Evolutionary conservation across 2,888 invertebrate genomes (phyloP).

Genomic region (Tenthredo livida): DNA sequence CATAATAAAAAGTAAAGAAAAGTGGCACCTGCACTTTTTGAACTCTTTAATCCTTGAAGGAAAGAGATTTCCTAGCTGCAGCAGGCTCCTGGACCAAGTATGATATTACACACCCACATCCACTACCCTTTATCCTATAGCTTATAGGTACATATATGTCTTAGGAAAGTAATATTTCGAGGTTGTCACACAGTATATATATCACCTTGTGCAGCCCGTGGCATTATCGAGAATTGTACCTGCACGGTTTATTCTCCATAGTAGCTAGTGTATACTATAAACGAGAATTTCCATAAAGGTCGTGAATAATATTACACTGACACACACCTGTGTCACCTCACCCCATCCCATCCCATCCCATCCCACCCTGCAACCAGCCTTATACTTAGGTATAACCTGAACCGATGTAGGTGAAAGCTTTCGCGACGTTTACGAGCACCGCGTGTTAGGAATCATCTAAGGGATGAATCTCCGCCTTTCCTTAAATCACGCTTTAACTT

Average conservation of each 20-base stretch:
- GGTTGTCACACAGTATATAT: background rate
- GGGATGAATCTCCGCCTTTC: slow-evolving; percentile 13
- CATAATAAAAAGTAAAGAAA: background rate
- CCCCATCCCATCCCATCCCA: too few relatives aligned
- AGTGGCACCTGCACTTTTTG: background rate
- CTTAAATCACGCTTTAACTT: background rate
- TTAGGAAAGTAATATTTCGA: background rate
- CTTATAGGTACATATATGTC: background rate
- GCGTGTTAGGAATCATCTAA: slow-evolving; percentile 18
- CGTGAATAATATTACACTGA: slow-evolving; percentile 28
- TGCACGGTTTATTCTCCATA: background rate
- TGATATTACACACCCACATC: too few relatives aligned
- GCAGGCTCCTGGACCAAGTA: background rate
- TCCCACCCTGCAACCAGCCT: background rate
- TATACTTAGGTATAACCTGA: background rate
- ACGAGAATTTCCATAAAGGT: slow-evolving; percentile 18
- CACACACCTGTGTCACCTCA: slow-evolving; percentile 8
- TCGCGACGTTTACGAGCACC: slow-evolving; percentile 31
- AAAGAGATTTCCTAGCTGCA: background rate
- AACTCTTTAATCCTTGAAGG: background rate
- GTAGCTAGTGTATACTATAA: background rate
- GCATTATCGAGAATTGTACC: slow-evolving; percentile 12
- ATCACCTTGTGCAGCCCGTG: background rate
- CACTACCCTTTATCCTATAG: too few relatives aligned
- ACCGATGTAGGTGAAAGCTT: slow-evolving; percentile 9